These are phyloP conservation scores for Prosapia bicincta DNA, from an alignment of 2,888 invertebrate genomes.

Conservation along the genomic window DNA sequence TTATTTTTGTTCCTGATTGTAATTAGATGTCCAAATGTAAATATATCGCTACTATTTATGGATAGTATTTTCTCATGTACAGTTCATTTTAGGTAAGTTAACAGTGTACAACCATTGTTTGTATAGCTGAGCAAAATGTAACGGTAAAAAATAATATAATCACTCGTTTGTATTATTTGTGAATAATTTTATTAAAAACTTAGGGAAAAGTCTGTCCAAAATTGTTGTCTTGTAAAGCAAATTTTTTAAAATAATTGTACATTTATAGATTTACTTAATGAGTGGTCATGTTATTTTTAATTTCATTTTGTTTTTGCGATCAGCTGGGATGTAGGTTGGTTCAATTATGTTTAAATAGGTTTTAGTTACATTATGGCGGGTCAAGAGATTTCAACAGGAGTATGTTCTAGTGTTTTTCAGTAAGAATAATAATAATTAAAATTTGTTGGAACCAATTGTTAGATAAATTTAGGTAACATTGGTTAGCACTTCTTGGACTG, in stretches of 20 bases:
- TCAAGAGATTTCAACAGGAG: too few relatives aligned
- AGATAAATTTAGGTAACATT: too few relatives aligned
- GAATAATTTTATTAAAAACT: neutral
- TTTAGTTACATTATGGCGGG: too few relatives aligned
- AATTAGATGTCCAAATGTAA: slow-evolving; percentile 23
- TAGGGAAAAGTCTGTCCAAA: neutral
- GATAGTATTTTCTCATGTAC: slow-evolving; percentile 19
- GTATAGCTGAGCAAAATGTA: neutral
- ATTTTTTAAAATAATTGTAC: neutral
- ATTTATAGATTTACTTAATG: neutral
- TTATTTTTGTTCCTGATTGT: slow-evolving; percentile 36
- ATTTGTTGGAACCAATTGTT: too few relatives aligned
- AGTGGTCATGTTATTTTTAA: neutral
- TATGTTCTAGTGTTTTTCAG: too few relatives aligned
- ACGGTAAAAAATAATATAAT: slow-evolving; percentile 3
- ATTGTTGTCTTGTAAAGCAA: neutral
- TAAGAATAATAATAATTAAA: too few relatives aligned
- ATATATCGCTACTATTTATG: neutral
- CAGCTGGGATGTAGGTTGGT: neutral
- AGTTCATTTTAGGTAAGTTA: slow-evolving; percentile 5
- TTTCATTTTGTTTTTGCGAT: neutral
- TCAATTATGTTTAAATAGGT: neutral
- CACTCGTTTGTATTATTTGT: slow-evolving; percentile 4
- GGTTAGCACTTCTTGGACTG: too few relatives aligned
- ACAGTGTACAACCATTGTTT: neutral